Conservation (phyloP, 2,113 vertebrate species). For the Phrynocephalus versicolor region DNA sequence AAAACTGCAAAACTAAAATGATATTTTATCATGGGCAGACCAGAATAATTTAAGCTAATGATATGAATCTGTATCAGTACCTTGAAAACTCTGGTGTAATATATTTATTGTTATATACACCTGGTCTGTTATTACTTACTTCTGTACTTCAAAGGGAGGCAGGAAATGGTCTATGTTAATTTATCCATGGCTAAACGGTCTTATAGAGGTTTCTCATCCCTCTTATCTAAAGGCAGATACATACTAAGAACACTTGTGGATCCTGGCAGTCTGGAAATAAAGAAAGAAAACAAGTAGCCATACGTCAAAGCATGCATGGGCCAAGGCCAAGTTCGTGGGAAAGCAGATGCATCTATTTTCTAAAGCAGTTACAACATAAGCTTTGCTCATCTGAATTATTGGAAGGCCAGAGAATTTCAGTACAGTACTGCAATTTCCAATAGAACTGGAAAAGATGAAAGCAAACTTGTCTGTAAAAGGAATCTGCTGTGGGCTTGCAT, state of each 20-base stretch:
- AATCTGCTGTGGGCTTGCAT: rapidly evolving
- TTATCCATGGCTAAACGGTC: conserved; percentile 29
- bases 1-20: neutral
- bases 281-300: conserved; percentile 28
- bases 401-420: neutral
- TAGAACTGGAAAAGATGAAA: neutral
- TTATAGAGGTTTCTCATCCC: conserved; percentile 31
- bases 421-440: neutral
- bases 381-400: rapidly evolving
- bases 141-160: neutral
- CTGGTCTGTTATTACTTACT: conserved; percentile 22
- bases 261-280: conserved; percentile 33
- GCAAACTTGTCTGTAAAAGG: neutral
- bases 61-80: neutral
- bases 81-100: too few species aligned
- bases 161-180: conserved; percentile 33
- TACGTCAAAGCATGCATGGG: neutral
- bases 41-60: neutral
- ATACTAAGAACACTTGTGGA: conserved; percentile 47
- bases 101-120: conserved; percentile 25
- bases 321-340: neutral
- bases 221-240: conserved; percentile 41
- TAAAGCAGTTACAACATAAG: rapidly evolving
- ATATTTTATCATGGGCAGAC: neutral
- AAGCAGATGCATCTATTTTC: neutral